Percentiles rank a stretch among this genome's conserved stretches.
Conservation (phyloP, 2,888 invertebrate species). For the Cabera pusaria region DNA sequence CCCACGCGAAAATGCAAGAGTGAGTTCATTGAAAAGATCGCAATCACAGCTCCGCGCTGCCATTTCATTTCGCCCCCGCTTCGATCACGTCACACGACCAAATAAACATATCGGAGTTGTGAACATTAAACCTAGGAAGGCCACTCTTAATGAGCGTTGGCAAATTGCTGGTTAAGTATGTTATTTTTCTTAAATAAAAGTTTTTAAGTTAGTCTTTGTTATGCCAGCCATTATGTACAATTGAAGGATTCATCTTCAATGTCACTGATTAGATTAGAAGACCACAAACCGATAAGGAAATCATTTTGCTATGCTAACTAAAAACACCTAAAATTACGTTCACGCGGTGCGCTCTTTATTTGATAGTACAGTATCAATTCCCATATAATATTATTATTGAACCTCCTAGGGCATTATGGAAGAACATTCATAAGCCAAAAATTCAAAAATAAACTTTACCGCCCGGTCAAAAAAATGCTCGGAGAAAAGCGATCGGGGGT, state of each 20-base stretch:
- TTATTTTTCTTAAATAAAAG: slow-evolving; percentile 2
- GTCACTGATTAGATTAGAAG: slow-evolving; percentile 4
- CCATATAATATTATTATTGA: too few species aligned
- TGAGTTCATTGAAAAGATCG: slow-evolving; percentile 66
- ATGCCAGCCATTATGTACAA: neutral
- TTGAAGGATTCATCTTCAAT: neutral
- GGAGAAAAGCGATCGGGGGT: too few species aligned
- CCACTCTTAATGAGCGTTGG: slow-evolving; percentile 12
- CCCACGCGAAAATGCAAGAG: slow-evolving; percentile 53
- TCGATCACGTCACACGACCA: slow-evolving; percentile 53
- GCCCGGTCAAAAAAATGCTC: too few species aligned
- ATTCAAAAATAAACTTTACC: too few species aligned
- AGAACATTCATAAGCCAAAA: too few species aligned
- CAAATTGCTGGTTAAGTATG: slow-evolving; percentile 9
- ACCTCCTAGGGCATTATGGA: too few species aligned
- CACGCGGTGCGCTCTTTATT: too few species aligned
- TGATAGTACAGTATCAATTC: too few species aligned
- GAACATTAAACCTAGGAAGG: slow-evolving; percentile 17
- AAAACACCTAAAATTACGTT: too few species aligned
- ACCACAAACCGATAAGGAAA: too few species aligned
- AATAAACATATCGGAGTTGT: slow-evolving; percentile 35
- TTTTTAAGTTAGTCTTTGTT: slow-evolving; percentile 3
- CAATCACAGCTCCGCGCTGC: slow-evolving; percentile 50
- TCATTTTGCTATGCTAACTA: too few species aligned
- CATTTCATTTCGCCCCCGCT: slow-evolving; percentile 74